Evolutionary conservation across 2,888 invertebrate species (phyloP).

Genomic region (Pseudanteris insignis): DNA sequence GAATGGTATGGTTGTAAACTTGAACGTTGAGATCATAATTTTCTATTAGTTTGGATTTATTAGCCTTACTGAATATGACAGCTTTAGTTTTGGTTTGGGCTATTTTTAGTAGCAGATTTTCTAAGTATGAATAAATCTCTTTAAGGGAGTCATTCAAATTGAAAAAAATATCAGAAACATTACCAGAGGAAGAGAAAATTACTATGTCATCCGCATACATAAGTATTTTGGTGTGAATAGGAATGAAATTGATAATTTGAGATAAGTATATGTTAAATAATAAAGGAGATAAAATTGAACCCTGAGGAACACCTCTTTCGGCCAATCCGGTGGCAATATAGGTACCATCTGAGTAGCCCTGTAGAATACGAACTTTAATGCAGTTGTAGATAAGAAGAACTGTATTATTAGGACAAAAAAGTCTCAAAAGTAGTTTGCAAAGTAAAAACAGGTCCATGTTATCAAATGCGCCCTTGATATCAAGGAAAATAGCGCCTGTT

Average conservation of each 20-base stretch:
- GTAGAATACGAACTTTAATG: background rate
- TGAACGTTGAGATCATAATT: background rate
- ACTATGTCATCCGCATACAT: conserved; percentile 1
- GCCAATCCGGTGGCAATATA: background rate
- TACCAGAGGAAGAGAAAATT: background rate
- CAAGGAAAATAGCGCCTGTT: background rate
- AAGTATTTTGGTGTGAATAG: background rate
- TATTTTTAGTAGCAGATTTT: background rate
- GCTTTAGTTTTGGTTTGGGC: background rate
- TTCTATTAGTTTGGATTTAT: background rate
- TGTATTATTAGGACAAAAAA: background rate
- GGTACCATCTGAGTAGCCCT: background rate
- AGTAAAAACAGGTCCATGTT: conserved; percentile 1
- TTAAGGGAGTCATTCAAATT: no score
- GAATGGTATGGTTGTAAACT: background rate
- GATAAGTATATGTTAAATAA: background rate
- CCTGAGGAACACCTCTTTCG: background rate
- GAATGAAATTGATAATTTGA: background rate
- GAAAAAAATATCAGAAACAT: background rate
- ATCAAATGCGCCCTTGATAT: conserved; percentile 1
- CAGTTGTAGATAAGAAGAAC: background rate
- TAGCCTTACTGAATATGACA: background rate
- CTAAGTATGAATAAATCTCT: no score
- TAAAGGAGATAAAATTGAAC: background rate
- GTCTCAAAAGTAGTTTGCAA: background rate